These are phyloP conservation scores for Escarpia spicata DNA, from an alignment of 2,888 invertebrate species.

Conservation along the genomic window DNA sequence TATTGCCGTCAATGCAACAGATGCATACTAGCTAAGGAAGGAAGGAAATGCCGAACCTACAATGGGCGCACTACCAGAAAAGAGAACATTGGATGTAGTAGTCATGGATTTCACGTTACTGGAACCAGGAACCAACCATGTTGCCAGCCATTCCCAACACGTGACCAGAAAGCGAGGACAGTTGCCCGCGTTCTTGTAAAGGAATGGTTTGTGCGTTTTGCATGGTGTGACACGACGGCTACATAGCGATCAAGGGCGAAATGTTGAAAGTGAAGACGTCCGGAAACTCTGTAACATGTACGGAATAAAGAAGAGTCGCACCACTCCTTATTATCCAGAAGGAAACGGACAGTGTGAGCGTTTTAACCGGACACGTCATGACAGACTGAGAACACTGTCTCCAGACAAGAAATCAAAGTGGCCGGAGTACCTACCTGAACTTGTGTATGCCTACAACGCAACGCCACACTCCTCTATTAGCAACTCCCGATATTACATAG, in stretches of 20 bases:
- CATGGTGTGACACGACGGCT: neutral
- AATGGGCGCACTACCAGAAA: too few relatives aligned
- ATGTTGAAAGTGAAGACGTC: too few relatives aligned
- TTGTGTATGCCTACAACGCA: constrained; percentile 24
- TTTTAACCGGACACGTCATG: constrained; percentile 39
- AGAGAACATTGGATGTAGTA: too few relatives aligned
- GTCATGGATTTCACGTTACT: too few relatives aligned
- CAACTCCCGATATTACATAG: constrained; percentile 32
- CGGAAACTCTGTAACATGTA: too few relatives aligned
- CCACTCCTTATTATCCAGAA: neutral
- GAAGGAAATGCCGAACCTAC: too few relatives aligned
- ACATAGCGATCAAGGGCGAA: constrained; percentile 34
- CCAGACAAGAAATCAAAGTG: constrained; percentile 37
- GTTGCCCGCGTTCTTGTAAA: constrained; percentile 32
- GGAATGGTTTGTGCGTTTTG: constrained; percentile 30
- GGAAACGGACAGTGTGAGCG: constrained; percentile 34
- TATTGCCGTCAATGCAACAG: too few relatives aligned
- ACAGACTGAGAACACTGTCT: constrained; percentile 37
- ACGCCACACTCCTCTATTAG: constrained; percentile 23
- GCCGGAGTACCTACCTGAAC: constrained; percentile 38
- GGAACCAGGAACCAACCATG: too few relatives aligned
- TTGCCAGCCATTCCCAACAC: constrained; percentile 18
- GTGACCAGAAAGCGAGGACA: constrained; percentile 32
- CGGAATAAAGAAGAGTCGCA: too few relatives aligned
- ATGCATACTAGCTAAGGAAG: too few relatives aligned